phyloP scores from a whole-genome alignment of 2,113 vertebrate genomes.

The Petroica traversi region DNA sequence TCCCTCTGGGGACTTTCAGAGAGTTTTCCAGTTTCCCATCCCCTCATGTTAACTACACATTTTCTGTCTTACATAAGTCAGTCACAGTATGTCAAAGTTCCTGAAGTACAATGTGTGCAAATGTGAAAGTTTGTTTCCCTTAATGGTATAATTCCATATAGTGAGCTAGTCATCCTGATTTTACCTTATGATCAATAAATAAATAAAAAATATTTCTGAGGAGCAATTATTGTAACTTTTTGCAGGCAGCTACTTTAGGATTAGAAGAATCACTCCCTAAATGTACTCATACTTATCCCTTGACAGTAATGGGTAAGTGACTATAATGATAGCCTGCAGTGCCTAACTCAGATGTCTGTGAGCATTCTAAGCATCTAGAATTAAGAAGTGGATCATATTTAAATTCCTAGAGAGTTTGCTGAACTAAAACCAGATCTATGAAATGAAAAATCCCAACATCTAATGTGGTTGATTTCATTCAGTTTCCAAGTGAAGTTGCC shows the following conservation, averaged over 20 bases:
- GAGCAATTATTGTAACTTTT: neutral
- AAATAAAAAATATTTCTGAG: neutral
- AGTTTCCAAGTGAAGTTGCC: neutral
- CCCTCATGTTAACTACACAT: neutral
- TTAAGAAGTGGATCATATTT: neutral
- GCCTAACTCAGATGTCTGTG: neutral
- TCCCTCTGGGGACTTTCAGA: neutral
- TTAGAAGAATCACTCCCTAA: neutral
- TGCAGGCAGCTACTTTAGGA: neutral
- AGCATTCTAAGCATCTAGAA: neutral
- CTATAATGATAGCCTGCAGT: neutral
- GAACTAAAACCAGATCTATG: neutral
- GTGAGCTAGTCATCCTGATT: neutral
- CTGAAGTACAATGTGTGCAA: neutral
- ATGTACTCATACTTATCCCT: neutral
- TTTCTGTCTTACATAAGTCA: neutral
- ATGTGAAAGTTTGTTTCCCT: neutral
- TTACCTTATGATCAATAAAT: neutral
- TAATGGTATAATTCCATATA: neutral
- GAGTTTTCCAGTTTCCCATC: neutral
- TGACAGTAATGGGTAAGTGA: neutral
- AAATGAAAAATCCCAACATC: neutral
- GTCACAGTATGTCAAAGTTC: neutral
- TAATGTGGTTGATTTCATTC: accelerated
- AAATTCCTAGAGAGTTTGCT: neutral